Conservation (phyloP, 2,113 vertebrate genomes). For the Nyctereutes procyonoides region DNA sequence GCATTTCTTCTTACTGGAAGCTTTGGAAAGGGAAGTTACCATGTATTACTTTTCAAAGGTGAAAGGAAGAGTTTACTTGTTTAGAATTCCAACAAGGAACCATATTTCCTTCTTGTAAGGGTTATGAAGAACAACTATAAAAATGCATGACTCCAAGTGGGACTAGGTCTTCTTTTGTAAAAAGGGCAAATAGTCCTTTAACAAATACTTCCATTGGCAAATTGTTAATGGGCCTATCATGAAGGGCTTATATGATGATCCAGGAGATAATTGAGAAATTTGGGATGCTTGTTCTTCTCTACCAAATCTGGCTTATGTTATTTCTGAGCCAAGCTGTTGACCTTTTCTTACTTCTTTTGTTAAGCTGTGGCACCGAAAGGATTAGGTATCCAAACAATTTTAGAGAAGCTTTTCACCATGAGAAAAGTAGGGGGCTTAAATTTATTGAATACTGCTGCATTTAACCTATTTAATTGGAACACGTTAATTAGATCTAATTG, state of each 20-base stretch:
- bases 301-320: conserved; percentile 40
- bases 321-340: conserved; percentile 63
- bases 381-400: conserved; percentile 79
- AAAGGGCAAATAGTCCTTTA: conserved; percentile 41
- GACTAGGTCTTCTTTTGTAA: neutral
- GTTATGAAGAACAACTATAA: conserved; percentile 28
- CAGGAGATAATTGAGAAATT: conserved; percentile 61
- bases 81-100: conserved; percentile 14
- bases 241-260: conserved; percentile 59
- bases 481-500: conserved; percentile 77
- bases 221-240: conserved; percentile 59
- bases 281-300: conserved; percentile 43
- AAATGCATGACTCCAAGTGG: neutral
- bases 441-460: conserved; percentile 66
- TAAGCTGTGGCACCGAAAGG: conserved; percentile 62
- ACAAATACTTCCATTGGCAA: neutral
- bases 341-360: conserved; percentile 65
- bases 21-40: neutral
- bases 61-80: neutral
- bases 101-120: conserved; percentile 33
- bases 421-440: conserved; percentile 62
- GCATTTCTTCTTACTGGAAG: neutral
- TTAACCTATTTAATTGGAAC: conserved; percentile 79
- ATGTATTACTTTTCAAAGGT: neutral
- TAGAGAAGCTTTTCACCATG: conserved; percentile 63